A percentile compares a stretch with the other conserved stretches of the same genome.
phyloP scores from a whole-genome alignment of 2,888 invertebrate genomes.

The Pseudococcus jackbeardsleyi region DNA sequence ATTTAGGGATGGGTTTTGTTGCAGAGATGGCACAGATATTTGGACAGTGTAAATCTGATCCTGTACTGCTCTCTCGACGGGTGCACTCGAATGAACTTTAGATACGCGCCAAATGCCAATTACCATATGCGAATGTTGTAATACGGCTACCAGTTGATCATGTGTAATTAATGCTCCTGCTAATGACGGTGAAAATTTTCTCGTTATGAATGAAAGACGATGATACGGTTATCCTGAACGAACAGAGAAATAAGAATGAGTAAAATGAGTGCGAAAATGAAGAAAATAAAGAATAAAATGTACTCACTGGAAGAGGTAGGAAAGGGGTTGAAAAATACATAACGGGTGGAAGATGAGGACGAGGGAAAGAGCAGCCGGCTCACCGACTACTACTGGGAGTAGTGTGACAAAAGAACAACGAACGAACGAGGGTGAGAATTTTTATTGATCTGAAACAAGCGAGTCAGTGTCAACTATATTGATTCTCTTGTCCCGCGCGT shows the following conservation, averaged over 20 bases:
- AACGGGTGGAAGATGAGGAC: slow-evolving; percentile 38
- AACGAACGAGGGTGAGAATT: slow-evolving; percentile 64
- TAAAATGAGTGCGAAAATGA: neutral
- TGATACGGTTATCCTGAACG: neutral
- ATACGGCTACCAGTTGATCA: neutral
- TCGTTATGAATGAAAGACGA: neutral
- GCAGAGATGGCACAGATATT: neutral
- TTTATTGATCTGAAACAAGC: slow-evolving; percentile 64
- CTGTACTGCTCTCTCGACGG: neutral
- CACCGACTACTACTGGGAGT: slow-evolving; percentile 45
- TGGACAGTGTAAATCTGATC: neutral
- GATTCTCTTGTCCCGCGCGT: slow-evolving; percentile 60
- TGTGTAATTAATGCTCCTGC: neutral
- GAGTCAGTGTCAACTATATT: slow-evolving; percentile 65
- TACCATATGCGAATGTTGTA: neutral
- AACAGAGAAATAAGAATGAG: neutral
- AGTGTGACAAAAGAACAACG: slow-evolving; percentile 64
- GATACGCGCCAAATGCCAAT: neutral
- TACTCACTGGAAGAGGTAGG: neutral
- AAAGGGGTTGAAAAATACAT: slow-evolving; percentile 51
- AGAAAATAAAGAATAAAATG: neutral
- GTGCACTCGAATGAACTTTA: neutral
- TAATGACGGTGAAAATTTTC: neutral
- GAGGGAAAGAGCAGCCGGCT: slow-evolving; percentile 41
- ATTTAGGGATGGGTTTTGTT: neutral